Percentiles rank a stretch among this genome's conserved stretches.
These are phyloP conservation scores for Stegodyphus mimosarum DNA, from an alignment of 1,140 invertebrate genomes.

Conservation along the genomic window DNA sequence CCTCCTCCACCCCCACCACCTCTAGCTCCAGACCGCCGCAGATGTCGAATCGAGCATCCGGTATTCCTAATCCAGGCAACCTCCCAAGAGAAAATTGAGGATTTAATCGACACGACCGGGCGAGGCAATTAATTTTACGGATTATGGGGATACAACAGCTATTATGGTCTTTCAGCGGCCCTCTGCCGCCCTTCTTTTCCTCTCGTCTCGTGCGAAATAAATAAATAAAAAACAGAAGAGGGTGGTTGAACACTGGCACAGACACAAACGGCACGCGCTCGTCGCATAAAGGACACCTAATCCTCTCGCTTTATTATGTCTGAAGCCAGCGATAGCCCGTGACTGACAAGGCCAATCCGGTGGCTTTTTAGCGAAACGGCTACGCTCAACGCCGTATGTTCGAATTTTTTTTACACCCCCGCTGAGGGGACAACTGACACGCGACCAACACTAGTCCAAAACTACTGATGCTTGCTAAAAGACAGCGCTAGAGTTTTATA, in stretches of 20 bases:
- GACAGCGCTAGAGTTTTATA: no score
- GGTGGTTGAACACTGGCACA: not conserved
- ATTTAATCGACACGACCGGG: slow-evolving; percentile 57
- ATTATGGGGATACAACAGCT: slow-evolving; percentile 61
- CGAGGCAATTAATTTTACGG: slow-evolving; percentile 61
- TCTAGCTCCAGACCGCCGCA: not conserved
- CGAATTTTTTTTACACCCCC: not conserved
- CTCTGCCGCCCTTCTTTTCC: not conserved
- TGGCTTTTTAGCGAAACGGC: slow-evolving; percentile 25
- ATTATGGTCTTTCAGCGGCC: slow-evolving; percentile 59
- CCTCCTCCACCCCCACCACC: not conserved
- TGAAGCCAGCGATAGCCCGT: not conserved
- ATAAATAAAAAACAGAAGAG: slow-evolving; percentile 9
- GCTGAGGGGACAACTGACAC: no score
- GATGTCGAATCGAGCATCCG: slow-evolving; percentile 33
- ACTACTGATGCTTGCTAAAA: no score
- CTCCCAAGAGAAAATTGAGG: slow-evolving; percentile 58
- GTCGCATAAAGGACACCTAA: slow-evolving; percentile 15
- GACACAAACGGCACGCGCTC: slow-evolving; percentile 22
- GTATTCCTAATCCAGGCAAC: slow-evolving; percentile 36
- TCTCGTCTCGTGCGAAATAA: not conserved
- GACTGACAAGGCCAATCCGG: slow-evolving; percentile 51
- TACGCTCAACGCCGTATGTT: not conserved
- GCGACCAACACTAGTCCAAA: no score
- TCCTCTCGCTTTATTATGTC: slow-evolving; percentile 52